Evolutionary conservation across 2,888 invertebrate species (phyloP).

Genomic region (Tenthredo amoena): DNA sequence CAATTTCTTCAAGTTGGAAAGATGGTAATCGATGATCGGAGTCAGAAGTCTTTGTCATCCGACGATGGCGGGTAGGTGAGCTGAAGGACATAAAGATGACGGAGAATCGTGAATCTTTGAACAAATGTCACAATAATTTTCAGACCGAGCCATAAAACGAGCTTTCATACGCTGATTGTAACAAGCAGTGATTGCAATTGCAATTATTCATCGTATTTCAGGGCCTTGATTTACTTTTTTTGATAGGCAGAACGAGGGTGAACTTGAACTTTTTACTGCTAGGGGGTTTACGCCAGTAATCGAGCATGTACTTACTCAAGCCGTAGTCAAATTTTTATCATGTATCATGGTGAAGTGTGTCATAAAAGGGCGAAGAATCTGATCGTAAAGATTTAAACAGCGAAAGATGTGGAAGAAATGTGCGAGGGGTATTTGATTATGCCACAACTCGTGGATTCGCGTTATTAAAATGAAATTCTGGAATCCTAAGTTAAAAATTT

Average conservation of each 20-base stretch:
- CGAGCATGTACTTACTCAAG: constrained; percentile 8
- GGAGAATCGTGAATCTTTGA: not conserved
- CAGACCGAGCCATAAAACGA: not conserved
- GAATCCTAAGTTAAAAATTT: not conserved
- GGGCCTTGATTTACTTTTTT: not conserved
- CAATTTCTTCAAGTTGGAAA: not conserved
- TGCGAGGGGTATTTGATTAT: not conserved
- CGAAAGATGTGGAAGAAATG: not conserved
- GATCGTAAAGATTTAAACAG: not conserved
- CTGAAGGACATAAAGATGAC: not conserved
- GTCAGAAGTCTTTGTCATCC: not conserved
- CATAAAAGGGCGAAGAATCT: constrained; percentile 14
- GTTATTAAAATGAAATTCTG: constrained; percentile 2
- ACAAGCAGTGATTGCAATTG: not conserved
- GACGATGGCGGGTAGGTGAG: not conserved
- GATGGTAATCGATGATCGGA: not conserved
- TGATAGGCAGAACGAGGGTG: not conserved
- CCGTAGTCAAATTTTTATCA: constrained; percentile 17
- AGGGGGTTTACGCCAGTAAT: not conserved
- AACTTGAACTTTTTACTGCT: not conserved
- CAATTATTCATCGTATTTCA: not conserved
- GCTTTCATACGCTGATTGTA: not conserved
- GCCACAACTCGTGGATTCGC: not conserved
- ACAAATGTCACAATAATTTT: not conserved
- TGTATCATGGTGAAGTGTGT: not conserved